Percentiles rank a stretch among this genome's conserved stretches.
Evolutionary conservation across 2,888 invertebrate species (phyloP).

Genomic region (Opisthograptis luteolata): DNA sequence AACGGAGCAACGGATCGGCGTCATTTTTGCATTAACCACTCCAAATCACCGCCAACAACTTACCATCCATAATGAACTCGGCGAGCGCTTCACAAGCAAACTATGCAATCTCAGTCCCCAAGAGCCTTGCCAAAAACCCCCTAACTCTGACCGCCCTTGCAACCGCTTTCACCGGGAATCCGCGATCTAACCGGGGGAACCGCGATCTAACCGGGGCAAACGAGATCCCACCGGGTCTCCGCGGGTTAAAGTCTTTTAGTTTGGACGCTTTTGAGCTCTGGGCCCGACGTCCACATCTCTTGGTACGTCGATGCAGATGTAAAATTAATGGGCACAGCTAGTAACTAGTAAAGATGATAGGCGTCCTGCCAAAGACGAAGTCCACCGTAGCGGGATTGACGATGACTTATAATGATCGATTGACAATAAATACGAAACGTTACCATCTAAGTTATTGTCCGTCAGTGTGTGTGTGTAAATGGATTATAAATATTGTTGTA

Average conservation of each 20-base stretch:
- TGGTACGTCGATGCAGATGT: no score
- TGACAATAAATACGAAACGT: slow-evolving; percentile 23
- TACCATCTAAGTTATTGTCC: slow-evolving; percentile 18
- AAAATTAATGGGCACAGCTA: not conserved
- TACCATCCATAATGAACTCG: slow-evolving; percentile 72
- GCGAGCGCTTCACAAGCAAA: slow-evolving; percentile 53
- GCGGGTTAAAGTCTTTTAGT: no score
- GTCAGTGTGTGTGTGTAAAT: not conserved
- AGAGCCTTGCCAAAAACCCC: slow-evolving; percentile 68
- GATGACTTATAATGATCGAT: slow-evolving; percentile 15
- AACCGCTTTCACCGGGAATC: slow-evolving; percentile 18
- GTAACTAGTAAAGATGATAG: not conserved
- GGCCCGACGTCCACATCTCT: no score
- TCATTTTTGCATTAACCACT: no score
- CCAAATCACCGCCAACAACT: slow-evolving; percentile 65
- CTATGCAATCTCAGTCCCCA: slow-evolving; percentile 72
- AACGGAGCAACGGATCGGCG: no score
- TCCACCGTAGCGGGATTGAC: slow-evolving; percentile 15
- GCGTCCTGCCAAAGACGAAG: slow-evolving; percentile 24
- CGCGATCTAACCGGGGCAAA: slow-evolving; percentile 8
- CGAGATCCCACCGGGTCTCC: slow-evolving; percentile 62
- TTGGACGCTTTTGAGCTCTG: no score
- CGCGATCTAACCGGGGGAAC: slow-evolving; percentile 5
- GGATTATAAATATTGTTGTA: slow-evolving; percentile 8
- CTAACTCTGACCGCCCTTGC: slow-evolving; percentile 41